A percentile compares a stretch with the other conserved stretches of the same genome.
Conservation (phyloP, 2,113 vertebrate species). For the Caranx melampygus region DNA sequence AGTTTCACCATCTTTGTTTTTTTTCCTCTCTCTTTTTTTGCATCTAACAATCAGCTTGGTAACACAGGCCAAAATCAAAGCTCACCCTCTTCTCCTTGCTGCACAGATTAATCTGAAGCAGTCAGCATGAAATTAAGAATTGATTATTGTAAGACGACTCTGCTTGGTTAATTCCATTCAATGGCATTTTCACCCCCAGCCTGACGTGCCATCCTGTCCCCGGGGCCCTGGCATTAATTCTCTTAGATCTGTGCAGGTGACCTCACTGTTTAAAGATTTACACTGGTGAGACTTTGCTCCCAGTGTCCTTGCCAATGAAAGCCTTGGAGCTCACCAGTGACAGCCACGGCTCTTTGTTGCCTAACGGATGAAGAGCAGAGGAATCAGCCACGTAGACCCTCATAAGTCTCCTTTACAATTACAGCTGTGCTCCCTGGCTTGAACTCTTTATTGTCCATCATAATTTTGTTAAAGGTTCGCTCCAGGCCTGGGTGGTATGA, state of each 20-base stretch:
- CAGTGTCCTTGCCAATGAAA: constrained; percentile 69
- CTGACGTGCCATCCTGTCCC: constrained; percentile 58
- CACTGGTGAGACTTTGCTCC: constrained; percentile 64
- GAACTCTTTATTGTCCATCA: constrained; percentile 41
- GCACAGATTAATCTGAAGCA: constrained; percentile 80
- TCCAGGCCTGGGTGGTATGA: constrained; percentile 41
- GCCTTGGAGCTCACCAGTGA: constrained; percentile 34
- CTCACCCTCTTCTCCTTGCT: constrained; percentile 56
- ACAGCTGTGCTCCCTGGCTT: constrained; percentile 23
- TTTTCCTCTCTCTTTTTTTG: constrained; percentile 31
- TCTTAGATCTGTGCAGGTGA: constrained; percentile 76
- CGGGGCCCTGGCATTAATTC: constrained; percentile 73
- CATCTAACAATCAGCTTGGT: constrained; percentile 24
- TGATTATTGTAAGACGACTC: constrained; percentile 82
- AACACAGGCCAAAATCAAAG: constrained; percentile 66
- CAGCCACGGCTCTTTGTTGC: constrained; percentile 54
- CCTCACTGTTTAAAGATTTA: constrained; percentile 81
- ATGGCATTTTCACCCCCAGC: constrained; percentile 53
- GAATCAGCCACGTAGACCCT: constrained; percentile 39
- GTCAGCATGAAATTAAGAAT: constrained; percentile 87
- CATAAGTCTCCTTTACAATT: constrained; percentile 53
- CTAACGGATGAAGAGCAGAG: constrained; percentile 47
- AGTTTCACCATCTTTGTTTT: not conserved
- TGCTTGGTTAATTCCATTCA: constrained; percentile 82
- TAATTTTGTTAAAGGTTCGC: constrained; percentile 53